Conservation (phyloP, 2,113 vertebrate genomes). For the Hemichromis elongatus region DNA sequence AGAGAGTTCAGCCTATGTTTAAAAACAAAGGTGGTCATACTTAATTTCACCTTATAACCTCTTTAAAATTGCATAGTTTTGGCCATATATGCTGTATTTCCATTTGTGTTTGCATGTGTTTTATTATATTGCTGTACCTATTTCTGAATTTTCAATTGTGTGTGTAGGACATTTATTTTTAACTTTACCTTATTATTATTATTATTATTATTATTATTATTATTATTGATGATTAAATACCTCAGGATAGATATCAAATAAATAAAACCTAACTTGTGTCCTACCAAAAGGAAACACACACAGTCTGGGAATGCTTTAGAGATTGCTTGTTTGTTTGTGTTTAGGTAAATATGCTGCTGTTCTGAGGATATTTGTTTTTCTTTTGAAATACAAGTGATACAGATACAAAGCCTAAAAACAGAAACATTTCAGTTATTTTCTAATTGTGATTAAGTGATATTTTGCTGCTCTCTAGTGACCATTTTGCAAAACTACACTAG, state of each 20-base stretch:
- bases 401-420: not conserved
- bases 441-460: not conserved
- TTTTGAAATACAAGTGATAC: not conserved
- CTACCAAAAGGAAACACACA: not conserved
- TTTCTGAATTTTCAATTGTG: not conserved
- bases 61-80: not conserved
- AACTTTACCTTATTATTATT: not conserved
- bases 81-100: not conserved
- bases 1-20: not conserved
- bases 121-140: not conserved
- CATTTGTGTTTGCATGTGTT: not conserved
- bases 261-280: not conserved
- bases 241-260: not conserved
- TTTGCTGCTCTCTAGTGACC: slow-evolving; percentile 45
- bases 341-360: too few relatives aligned
- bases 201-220: too few relatives aligned
- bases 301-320: not conserved
- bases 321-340: not conserved
- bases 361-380: not conserved
- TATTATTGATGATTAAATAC: not conserved
- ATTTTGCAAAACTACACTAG: not conserved
- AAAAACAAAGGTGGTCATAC: not conserved
- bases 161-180: not conserved
- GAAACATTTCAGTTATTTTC: not conserved
- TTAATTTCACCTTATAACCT: not conserved